A percentile compares a stretch with the other conserved stretches of the same genome.
Conservation (phyloP, 2,797 vertebrate species). For the Pogoniulus pusillus region DNA sequence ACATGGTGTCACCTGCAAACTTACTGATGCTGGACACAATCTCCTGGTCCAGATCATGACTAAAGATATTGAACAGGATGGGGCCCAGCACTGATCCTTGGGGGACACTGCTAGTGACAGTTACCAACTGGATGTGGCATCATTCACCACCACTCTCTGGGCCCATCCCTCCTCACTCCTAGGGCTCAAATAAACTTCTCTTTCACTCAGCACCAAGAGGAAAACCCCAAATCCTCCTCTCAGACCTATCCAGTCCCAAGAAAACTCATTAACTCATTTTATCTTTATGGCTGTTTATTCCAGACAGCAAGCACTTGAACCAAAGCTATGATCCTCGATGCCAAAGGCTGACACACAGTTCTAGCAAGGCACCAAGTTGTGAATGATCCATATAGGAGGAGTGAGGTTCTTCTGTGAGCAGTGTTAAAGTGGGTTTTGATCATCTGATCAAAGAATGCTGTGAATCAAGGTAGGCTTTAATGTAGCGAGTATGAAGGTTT, state of each 20-base stretch:
- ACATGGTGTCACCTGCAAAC: no score
- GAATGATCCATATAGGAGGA: not conserved
- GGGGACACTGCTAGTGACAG: no score
- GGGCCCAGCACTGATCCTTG: no score
- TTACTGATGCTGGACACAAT: no score
- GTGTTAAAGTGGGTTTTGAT: conserved; percentile 20
- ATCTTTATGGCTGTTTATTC: not conserved
- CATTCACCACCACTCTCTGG: no score
- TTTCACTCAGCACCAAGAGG: not conserved
- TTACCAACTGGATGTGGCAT: no score
- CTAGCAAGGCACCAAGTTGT: not conserved
- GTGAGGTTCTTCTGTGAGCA: not conserved
- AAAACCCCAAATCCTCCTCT: not conserved
- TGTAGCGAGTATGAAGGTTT: not conserved
- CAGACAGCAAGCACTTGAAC: not conserved
- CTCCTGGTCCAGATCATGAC: no score
- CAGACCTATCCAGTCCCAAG: not conserved
- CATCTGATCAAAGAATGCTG: conserved; percentile 49
- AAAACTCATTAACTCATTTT: not conserved
- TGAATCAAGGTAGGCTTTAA: conserved; percentile 23
- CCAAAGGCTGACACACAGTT: not conserved
- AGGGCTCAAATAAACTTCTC: not conserved
- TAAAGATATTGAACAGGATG: no score
- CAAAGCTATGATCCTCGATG: not conserved
- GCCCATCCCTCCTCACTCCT: no score